These are phyloP conservation scores for Caenorhabditis latens DNA, from an alignment of 1,140 invertebrate genomes.

Conservation along the genomic window DNA sequence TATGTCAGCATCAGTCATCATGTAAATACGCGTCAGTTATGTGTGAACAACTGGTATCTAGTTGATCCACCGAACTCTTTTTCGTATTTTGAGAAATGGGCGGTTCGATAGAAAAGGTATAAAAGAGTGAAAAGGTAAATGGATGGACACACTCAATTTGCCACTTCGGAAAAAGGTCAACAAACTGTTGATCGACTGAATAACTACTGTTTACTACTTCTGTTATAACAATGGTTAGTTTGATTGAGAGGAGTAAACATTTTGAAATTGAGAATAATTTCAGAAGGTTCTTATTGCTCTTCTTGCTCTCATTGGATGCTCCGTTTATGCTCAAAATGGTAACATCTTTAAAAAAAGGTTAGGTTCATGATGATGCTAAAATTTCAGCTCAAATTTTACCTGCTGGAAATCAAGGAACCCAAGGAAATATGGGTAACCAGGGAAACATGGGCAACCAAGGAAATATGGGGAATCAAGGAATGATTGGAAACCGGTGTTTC, in stretches of 20 bases:
- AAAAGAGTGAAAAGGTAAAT: background rate
- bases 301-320: background rate
- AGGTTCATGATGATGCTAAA: background rate
- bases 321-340: conserved; percentile 22
- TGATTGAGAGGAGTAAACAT: background rate
- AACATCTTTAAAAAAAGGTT: background rate
- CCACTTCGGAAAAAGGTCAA: background rate
- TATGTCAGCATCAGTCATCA: conserved; percentile 18
- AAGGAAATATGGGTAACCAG: background rate
- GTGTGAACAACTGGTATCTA: conserved; percentile 48
- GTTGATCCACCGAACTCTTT: conserved; percentile 38
- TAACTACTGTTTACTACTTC: background rate
- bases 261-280: background rate
- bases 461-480: conserved; percentile 6
- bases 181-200: background rate
- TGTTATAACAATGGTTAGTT: conserved; percentile 15
- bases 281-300: conserved; percentile 30
- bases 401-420: background rate
- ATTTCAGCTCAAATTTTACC: conserved; percentile 34
- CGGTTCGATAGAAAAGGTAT: background rate
- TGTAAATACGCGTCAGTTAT: conserved; percentile 39
- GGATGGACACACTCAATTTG: conserved; percentile 11
- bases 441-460: background rate
- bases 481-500: background rate
- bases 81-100: conserved; percentile 35